phyloP scores from a whole-genome alignment of 2,797 vertebrate genomes.

The Tarsius wallacei region DNA sequence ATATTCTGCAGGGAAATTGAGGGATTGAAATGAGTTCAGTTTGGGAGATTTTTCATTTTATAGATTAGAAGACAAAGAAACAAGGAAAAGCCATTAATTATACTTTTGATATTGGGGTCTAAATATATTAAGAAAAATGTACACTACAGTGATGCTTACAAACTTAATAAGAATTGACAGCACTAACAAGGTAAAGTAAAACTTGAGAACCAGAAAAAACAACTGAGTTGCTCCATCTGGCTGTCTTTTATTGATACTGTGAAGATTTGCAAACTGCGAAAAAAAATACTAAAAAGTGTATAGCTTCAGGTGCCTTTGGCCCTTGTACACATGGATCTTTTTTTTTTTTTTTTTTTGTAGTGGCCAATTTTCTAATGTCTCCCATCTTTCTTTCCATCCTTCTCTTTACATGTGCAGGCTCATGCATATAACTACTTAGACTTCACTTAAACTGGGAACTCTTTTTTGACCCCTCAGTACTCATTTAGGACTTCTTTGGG shows the following conservation, averaged over 20 bases:
- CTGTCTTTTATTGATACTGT: neutral
- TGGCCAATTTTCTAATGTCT: rapidly evolving
- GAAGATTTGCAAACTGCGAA: neutral
- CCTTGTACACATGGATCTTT: rapidly evolving
- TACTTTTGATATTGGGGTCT: neutral
- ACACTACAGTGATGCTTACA: rapidly evolving
- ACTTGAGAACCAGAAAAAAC: too few relatives aligned
- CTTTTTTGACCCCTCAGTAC: neutral
- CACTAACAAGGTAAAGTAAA: neutral
- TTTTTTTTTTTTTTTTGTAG: too few relatives aligned
- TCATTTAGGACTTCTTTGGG: neutral
- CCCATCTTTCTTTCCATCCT: rapidly evolving
- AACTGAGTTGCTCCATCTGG: neutral
- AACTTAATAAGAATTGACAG: neutral
- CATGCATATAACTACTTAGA: rapidly evolving
- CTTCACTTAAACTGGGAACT: neutral
- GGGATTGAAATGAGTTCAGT: neutral
- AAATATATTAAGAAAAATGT: neutral
- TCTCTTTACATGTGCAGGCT: neutral
- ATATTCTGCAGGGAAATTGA: rapidly evolving
- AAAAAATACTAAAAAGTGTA: rapidly evolving
- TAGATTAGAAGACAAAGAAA: neutral
- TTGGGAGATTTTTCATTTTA: neutral
- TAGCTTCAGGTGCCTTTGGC: neutral
- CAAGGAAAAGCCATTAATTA: neutral